Evolutionary conservation across 2,113 vertebrate genomes (phyloP).

Genomic region (Bufo bufo): DNA sequence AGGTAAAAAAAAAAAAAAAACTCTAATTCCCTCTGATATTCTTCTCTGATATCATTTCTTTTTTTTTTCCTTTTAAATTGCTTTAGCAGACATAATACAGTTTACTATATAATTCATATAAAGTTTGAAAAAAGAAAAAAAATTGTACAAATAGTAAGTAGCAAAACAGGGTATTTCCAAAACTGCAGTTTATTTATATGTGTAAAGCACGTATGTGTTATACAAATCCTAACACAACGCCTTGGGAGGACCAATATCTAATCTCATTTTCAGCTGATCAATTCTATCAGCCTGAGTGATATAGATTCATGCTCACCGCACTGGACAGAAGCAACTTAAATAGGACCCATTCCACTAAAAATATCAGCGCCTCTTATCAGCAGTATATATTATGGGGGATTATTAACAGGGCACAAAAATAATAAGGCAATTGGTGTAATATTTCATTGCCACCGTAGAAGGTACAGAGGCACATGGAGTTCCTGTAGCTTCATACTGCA

Average conservation of each 20-base stretch:
- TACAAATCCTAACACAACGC: not conserved
- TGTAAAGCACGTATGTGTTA: not conserved
- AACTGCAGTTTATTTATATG: not conserved
- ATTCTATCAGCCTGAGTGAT: conserved; percentile 19
- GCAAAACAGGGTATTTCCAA: not conserved
- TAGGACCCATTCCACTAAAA: not conserved
- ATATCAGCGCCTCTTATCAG: not conserved
- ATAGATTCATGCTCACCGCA: not conserved
- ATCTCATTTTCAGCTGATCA: conserved; percentile 23
- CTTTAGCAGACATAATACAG: not conserved
- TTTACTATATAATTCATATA: not conserved
- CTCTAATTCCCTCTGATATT: too few species aligned
- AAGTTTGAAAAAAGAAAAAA: not conserved
- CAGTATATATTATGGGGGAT: not conserved
- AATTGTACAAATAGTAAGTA: not conserved
- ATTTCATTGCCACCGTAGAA: not conserved
- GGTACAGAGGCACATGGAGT: not conserved
- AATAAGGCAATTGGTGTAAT: conserved; percentile 1
- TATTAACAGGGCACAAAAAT: conserved; percentile 15
- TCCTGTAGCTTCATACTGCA: not conserved
- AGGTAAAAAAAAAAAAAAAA: not conserved
- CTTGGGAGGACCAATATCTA: conserved; percentile 16
- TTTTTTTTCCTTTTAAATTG: not conserved
- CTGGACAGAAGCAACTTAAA: conserved; percentile 16
- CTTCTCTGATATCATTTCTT: too few species aligned